Base-by-base conservation (phyloP, 2,888 invertebrate genomes). In the Amiota mariae region DNA sequence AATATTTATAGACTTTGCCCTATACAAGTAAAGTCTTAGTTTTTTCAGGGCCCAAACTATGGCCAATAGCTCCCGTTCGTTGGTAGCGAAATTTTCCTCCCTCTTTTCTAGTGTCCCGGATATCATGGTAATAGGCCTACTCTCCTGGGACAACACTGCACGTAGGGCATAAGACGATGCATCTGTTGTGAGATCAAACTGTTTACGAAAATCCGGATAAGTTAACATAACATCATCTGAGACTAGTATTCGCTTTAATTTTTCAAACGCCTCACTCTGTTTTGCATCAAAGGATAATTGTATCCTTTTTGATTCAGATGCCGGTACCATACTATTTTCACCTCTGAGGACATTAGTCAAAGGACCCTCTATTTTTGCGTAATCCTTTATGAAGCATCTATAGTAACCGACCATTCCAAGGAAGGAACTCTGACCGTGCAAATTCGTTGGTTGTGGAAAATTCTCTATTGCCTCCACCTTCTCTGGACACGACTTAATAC, bases 11-110 rank as follows among this genome's bases (percentile, higher is more conserved):
- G 70, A 20, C 18, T 36, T 75, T 9, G 64, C 54, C 11, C 72
- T 70, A 48, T 72, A 75, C 4, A 72, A 56, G 63, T 70, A 75
- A 49, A 72, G 72, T 2, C 64, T 54, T 8, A 1, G 70, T 49
- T 13, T 20, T 56, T 70, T 63, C 12, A 72, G 54, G 2, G 70
- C 72, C 74, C 74, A 74, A 12, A 75, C 63, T 13, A 72, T 68
- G 9, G 74, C 74, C 1, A 74, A 46, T 13, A 74, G 57, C n/a
- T 74, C 72, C 10, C 63, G 18, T 20, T 74, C 72, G 63, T 74
- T 74, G 10, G 70, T 72, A 2, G 72, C 68, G 48, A 70, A 72
- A 20, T 70, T 63, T 49, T 57, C 51, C 51, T 72, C 72, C 12
- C 70, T 70, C 10, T 20, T 36, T 8, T 66, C 48, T 63, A 74